These are phyloP conservation scores for Xiphydria camelus DNA, from an alignment of 2,888 invertebrate species.

Conservation along the genomic window DNA sequence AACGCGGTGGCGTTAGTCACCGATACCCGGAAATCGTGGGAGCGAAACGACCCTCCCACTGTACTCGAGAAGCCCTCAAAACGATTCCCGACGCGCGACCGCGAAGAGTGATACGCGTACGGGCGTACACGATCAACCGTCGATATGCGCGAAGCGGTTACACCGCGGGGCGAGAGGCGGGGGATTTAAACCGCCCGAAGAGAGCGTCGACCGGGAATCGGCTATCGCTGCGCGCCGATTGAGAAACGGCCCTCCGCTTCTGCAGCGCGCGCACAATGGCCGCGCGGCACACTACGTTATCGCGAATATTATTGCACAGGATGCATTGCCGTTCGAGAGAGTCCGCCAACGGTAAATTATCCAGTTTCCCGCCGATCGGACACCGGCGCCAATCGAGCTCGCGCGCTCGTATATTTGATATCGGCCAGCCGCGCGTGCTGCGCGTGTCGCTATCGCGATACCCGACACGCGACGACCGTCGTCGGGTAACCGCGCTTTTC, in stretches of 20 bases:
- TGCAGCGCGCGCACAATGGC: background rate
- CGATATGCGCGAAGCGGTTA: too few relatives aligned
- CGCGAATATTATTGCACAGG: background rate
- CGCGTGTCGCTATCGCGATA: too few relatives aligned
- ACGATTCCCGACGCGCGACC: too few relatives aligned
- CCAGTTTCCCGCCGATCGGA: constrained; percentile 1
- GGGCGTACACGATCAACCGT: too few relatives aligned
- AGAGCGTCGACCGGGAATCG: too few relatives aligned
- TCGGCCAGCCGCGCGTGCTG: too few relatives aligned
- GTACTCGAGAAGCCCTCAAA: too few relatives aligned
- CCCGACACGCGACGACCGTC: too few relatives aligned
- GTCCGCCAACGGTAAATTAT: constrained; percentile 16
- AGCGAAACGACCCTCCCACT: background rate
- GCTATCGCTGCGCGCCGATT: constrained; percentile 1
- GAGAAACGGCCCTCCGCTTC: constrained; percentile 1
- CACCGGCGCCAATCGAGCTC: constrained; percentile 1
- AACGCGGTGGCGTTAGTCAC: background rate
- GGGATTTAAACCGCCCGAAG: too few relatives aligned
- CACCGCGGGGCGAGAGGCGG: too few relatives aligned
- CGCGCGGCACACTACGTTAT: background rate
- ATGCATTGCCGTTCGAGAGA: background rate
- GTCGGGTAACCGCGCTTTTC: too few relatives aligned
- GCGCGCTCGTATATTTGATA: constrained; percentile 1
- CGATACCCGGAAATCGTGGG: background rate
- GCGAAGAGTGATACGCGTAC: too few relatives aligned